Percentiles rank a stretch among this genome's conserved stretches.
Evolutionary conservation across 2,113 vertebrate species (phyloP).

Genomic region (Pachyramphus minor): DNA sequence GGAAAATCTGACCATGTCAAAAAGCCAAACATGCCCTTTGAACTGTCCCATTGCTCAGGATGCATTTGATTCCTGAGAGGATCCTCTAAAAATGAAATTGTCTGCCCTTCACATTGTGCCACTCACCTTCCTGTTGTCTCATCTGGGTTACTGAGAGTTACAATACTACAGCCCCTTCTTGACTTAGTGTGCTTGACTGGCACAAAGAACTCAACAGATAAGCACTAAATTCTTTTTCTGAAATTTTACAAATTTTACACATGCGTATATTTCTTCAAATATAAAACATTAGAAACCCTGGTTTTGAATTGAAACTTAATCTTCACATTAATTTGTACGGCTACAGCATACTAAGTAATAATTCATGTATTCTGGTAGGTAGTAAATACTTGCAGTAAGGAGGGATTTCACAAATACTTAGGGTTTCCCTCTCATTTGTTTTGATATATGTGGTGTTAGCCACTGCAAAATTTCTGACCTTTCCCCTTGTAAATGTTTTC

Average conservation of each 20-base stretch:
- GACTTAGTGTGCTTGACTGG: not conserved
- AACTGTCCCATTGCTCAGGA: not conserved
- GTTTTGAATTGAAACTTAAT: not conserved
- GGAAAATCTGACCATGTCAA: not conserved
- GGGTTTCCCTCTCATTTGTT: not conserved
- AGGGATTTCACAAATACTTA: not conserved
- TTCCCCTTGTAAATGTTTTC: not conserved
- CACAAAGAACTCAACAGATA: not conserved
- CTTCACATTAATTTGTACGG: not conserved
- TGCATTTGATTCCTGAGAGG: not conserved
- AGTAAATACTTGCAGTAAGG: not conserved
- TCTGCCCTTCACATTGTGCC: not conserved
- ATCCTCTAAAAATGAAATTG: not conserved
- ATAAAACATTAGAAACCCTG: not conserved
- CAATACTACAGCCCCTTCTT: not conserved
- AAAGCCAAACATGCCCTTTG: not conserved
- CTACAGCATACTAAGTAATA: not conserved
- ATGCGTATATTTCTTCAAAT: slow-evolving; percentile 11
- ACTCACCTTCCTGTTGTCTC: not conserved
- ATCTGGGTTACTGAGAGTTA: not conserved
- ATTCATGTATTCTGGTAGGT: not conserved
- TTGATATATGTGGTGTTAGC: not conserved
- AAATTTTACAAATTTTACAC: not conserved
- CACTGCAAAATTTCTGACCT: not conserved
- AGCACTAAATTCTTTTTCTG: not conserved